These are phyloP conservation scores for Colius striatus DNA, from an alignment of 2,113 vertebrate genomes.

Conservation along the genomic window DNA sequence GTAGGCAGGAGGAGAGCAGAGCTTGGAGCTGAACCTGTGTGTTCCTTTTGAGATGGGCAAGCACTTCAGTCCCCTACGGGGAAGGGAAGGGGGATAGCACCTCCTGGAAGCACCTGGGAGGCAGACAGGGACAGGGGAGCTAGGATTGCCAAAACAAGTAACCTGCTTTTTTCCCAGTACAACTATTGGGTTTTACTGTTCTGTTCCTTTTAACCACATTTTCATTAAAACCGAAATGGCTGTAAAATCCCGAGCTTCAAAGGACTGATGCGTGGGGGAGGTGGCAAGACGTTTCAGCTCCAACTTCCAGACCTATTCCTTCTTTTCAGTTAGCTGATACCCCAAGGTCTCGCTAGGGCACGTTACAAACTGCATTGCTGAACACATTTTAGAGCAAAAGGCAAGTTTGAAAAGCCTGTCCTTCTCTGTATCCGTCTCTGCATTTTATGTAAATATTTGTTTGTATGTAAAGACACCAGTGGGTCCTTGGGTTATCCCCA, in stretches of 20 bases:
- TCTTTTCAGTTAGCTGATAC: constrained; percentile 25
- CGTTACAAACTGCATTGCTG: constrained; percentile 14
- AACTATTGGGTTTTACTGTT: background rate
- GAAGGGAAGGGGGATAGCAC: background rate
- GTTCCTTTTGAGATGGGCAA: background rate
- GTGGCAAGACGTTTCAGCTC: constrained; percentile 14
- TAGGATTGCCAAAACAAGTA: constrained; percentile 11
- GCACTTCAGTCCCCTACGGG: rapidly evolving
- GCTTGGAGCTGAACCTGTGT: background rate
- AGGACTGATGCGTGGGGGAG: background rate
- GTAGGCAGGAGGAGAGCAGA: background rate
- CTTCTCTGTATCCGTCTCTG: constrained; percentile 2
- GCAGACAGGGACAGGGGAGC: background rate
- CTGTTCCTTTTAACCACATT: constrained; percentile 7
- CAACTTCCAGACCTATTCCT: background rate
- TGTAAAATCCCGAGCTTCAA: constrained; percentile 33
- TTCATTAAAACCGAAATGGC: constrained; percentile 8
- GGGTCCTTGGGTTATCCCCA: constrained; percentile 31
- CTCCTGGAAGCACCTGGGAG: background rate
- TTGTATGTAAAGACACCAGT: constrained; percentile 60
- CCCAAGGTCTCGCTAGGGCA: constrained; percentile 11
- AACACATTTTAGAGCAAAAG: constrained; percentile 8
- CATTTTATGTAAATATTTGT: constrained; percentile 67
- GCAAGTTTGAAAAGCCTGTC: constrained; percentile 32
- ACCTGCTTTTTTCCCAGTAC: constrained; percentile 27